A percentile compares a stretch with the other conserved stretches of the same genome.
Conservation (phyloP, 2,113 vertebrate species). For the Oncorhynchus clarkii region DNA sequence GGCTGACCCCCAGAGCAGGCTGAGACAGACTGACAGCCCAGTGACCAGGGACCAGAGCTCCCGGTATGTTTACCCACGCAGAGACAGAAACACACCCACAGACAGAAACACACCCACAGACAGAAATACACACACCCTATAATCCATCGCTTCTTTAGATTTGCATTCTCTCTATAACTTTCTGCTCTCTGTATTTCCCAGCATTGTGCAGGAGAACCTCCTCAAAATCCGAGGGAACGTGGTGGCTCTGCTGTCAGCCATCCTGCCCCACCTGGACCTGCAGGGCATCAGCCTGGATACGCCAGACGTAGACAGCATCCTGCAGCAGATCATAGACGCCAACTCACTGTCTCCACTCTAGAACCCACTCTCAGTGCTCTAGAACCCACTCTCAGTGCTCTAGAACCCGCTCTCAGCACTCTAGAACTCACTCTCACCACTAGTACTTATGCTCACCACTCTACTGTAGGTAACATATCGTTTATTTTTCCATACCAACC, state of each 20-base stretch:
- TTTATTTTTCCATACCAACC: too few species aligned
- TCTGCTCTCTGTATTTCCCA: constrained; percentile 36
- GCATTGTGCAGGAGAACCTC: constrained; percentile 67
- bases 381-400: too few species aligned
- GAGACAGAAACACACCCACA: background rate
- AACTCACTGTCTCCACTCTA: constrained; percentile 54
- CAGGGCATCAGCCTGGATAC: constrained; percentile 75
- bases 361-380: background rate
- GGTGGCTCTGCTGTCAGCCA: constrained; percentile 75
- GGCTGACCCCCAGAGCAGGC: constrained; percentile 29
- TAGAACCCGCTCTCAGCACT: constrained; percentile 20
- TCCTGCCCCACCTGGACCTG: constrained; percentile 79
- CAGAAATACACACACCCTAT: background rate
- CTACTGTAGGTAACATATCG: too few species aligned
- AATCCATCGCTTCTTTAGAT: background rate
- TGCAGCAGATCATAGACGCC: constrained; percentile 79
- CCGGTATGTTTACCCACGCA: constrained; percentile 34
- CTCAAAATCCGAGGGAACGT: constrained; percentile 70
- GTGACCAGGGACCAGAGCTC: constrained; percentile 30
- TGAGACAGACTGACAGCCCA: constrained; percentile 41
- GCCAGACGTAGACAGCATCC: constrained; percentile 76
- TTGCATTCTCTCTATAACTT: background rate
- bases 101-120: constrained; percentile 1
- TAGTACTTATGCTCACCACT: too few species aligned
- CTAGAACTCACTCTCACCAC: too few species aligned